Evolutionary conservation across 1,140 invertebrate genomes (phyloP).

Genomic region (Micrasema longulum): DNA sequence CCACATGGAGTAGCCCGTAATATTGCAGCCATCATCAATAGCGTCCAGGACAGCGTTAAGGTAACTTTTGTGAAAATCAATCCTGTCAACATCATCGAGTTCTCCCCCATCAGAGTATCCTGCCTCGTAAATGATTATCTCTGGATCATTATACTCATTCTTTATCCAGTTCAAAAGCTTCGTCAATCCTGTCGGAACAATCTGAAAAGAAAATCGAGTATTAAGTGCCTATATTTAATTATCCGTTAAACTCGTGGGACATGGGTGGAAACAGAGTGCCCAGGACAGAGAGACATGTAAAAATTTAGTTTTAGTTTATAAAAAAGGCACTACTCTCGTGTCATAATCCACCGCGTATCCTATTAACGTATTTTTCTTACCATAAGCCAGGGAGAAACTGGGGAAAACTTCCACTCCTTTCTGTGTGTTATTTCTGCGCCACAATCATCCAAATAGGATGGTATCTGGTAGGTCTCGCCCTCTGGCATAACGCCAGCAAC

Average conservation of each 20-base stretch:
- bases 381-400: not conserved
- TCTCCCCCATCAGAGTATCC: constrained; percentile 69
- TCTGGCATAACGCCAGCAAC: constrained; percentile 59
- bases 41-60: constrained; percentile 75
- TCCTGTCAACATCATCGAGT: constrained; percentile 59
- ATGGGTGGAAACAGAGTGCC: no score
- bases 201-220: constrained; percentile 56
- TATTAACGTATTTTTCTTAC: not conserved
- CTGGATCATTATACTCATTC: constrained; percentile 71
- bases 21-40: constrained; percentile 74
- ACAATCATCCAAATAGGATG: not conserved
- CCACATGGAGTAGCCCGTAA: constrained; percentile 77
- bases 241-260: no score
- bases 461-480: not conserved
- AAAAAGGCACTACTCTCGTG: no score
- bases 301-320: no score
- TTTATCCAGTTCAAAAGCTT: constrained; percentile 74
- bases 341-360: no score
- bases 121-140: constrained; percentile 77
- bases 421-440: not conserved
- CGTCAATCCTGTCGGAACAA: constrained; percentile 72
- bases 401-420: not conserved
- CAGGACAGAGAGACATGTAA: no score
- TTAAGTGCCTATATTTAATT: no score
- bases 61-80: constrained; percentile 67